These are phyloP conservation scores for Thereva unica DNA, from an alignment of 2,888 invertebrate genomes.

Conservation along the genomic window DNA sequence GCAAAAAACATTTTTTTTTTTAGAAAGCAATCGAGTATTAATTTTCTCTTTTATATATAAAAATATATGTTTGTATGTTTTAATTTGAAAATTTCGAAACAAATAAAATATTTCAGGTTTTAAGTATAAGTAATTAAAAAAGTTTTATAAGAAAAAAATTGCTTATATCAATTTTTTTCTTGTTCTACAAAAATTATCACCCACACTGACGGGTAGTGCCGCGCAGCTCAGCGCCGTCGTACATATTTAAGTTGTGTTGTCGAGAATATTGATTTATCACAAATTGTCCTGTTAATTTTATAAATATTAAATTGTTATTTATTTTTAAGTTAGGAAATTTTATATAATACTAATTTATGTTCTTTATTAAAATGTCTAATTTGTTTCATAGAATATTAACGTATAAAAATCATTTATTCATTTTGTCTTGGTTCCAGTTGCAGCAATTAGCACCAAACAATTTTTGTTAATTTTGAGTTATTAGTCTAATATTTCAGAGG, in stretches of 20 bases:
- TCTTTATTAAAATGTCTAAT: neutral
- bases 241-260: constrained; percentile 75
- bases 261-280: constrained; percentile 76
- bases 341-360: neutral
- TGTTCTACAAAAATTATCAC: constrained; percentile 64
- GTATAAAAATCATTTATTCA: too few species aligned
- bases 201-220: constrained; percentile 80
- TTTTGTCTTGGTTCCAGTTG: too few species aligned
- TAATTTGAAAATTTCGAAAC: too few species aligned
- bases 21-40: too few species aligned
- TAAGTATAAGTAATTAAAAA: neutral
- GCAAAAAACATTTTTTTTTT: too few species aligned
- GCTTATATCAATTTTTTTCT: neutral
- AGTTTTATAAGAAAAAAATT: neutral
- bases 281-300: constrained; percentile 64
- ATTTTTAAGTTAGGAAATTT: neutral
- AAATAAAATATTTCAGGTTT: too few species aligned
- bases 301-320: neutral
- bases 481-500: too few species aligned
- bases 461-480: too few species aligned
- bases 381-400: too few species aligned
- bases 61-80: too few species aligned
- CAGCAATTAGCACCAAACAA: too few species aligned
- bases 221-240: constrained; percentile 74
- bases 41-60: too few species aligned